A percentile compares a stretch with the other conserved stretches of the same genome.
Conservation (phyloP, 1,140 invertebrate species). For the Littorina saxatilis region DNA sequence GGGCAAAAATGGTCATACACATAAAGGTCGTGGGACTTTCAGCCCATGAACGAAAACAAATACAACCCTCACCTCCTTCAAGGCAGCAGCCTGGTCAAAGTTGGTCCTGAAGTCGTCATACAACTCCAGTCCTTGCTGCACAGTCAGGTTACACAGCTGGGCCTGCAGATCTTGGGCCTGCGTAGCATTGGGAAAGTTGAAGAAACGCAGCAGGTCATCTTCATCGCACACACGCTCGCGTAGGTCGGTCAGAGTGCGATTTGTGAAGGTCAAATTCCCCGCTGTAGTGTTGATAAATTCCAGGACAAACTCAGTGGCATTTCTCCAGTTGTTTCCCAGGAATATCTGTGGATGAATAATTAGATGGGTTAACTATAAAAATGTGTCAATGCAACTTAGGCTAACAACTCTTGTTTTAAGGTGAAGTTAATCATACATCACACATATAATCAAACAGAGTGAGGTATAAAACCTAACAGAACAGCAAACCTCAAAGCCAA, state of each 20-base stretch:
- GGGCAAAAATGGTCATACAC: too few species aligned
- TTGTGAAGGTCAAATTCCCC: slow-evolving; percentile 2
- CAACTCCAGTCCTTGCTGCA: slow-evolving; percentile 39
- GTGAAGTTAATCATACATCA: too few species aligned
- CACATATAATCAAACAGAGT: too few species aligned
- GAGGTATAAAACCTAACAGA: too few species aligned
- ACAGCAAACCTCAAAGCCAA: too few species aligned
- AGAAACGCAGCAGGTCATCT: slow-evolving; percentile 38
- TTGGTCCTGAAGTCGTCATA: slow-evolving; percentile 42
- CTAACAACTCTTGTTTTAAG: too few species aligned
- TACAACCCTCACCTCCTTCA: slow-evolving; percentile 40
- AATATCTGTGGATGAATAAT: background rate
- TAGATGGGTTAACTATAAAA: too few species aligned
- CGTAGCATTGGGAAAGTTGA: slow-evolving; percentile 43
- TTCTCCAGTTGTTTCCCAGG: background rate
- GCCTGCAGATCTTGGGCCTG: slow-evolving; percentile 42
- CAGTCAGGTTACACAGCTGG: slow-evolving; percentile 52
- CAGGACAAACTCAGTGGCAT: background rate
- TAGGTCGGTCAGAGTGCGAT: slow-evolving; percentile 21
- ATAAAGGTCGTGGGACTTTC: too few species aligned
- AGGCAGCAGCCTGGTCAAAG: slow-evolving; percentile 37
- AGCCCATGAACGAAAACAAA: background rate
- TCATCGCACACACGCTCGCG: slow-evolving; percentile 37
- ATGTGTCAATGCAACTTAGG: too few species aligned
- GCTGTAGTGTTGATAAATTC: background rate